Base-by-base conservation (phyloP, 1,140 invertebrate genomes). In the Atopsyche davidsoni region DNA sequence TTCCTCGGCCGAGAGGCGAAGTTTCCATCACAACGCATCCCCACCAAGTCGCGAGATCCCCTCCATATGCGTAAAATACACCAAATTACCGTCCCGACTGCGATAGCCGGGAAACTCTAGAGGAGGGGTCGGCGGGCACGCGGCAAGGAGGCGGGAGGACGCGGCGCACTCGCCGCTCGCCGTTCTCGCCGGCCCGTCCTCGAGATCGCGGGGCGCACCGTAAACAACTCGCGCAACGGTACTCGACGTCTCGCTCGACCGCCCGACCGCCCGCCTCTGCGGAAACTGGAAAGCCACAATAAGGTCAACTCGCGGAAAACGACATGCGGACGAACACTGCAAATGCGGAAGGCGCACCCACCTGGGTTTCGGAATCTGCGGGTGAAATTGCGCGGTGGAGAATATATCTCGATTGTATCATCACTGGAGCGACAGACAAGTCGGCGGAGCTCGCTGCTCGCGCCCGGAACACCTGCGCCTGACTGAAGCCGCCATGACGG, bases 41-140 rank as follows among this genome's bases (percentile, higher is more conserved):
- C 69, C 70, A 73, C 70, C 70, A 69, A 67, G 61, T 59, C 63
- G 61, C 66, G 64, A 64, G 67, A 71, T 70, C 69, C 70, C 70
- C 70, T 71, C 68, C 69, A 71, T 69, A 61, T 67, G 60, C 65
- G 62, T 62, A 62, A 44, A 48, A 42, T 49, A 60, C 59, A 70
- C 65, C 64, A 69, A 72, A 68, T 69, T 69, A 69, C 70, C 65
- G 61, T 67, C 65, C 68, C 65, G 68, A 68, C 68, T 67, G 66
- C 65, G 68, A 68, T 67, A 66, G 66, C 56, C 68, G 67, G 66
- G 70, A 57, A 70, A 68, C 66, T 67, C 64, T 62, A 71, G 70
- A 71, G 69, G 69, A 70, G 69, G 70, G 69, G 69, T 70, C 62
- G 68, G 56, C 55, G 49, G 58, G 66, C 64, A 53, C 23, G 17